Base-by-base conservation (phyloP, 2,888 invertebrate genomes). In the Dicranocentrus wangi region DNA sequence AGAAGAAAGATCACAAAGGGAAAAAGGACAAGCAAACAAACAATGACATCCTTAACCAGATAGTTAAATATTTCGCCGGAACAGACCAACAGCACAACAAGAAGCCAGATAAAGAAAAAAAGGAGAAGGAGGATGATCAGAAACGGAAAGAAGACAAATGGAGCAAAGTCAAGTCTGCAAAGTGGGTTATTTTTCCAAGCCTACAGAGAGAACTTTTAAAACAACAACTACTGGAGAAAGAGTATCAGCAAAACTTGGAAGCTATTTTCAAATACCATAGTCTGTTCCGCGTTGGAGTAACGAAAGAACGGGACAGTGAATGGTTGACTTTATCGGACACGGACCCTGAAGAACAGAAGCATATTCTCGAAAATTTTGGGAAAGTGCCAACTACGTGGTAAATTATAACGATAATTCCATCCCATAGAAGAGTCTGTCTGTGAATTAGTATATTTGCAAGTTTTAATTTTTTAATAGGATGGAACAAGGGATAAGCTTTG, bases 261-360 rank as follows among this genome's bases (percentile, higher is more conserved):
- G 19, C 42, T n/a, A 71, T 71, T 25, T 66, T 71, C 53, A 66
- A 58, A 19, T 72, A 43, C 32, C 70, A 63, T 13, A 21, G 19
- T 8, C 19, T 70, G 39, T 70, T 78, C n/a, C 61, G 65, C 1
- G 69, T 78, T 13, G 32, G 17, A 15, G 27, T 63, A 1, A n/a
- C 53, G 13, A 78, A 70, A 32, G 79, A 80, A 19, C 47, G 63
- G 28, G 83, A 83, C 55, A 60, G 27, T n/a, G 80, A 83, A 51
- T 83, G 83, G 83, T 43, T 83, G 23, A n/a, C 43, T 1, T 42
- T 83, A 3, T 83, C 83, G 0, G 51, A 75, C 5, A 80, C 79
- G 1, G 80, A 82, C 15, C 72, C 68, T 1, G 75, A 66, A 1
- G 79, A 68, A 2, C n/a, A 42, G 13, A 43, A 13, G 5, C 13